Conservation (phyloP, 2,113 vertebrate species). For the Serranochromis macrocephalus region DNA sequence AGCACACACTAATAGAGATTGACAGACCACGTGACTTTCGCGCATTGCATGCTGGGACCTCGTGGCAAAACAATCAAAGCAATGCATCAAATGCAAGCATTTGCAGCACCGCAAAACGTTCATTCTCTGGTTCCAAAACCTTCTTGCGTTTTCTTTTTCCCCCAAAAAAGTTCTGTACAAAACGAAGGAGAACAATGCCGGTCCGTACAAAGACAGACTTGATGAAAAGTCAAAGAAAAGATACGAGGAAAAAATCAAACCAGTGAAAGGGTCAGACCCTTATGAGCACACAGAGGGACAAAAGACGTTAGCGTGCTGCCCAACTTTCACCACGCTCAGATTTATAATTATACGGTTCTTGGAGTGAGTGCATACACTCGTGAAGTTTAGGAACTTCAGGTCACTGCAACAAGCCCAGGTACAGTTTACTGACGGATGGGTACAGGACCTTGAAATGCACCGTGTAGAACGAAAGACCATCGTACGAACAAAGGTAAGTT, state of each 20-base stretch:
- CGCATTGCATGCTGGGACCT: fast-evolving
- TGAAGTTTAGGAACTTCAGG: no score
- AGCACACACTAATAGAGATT: neutral
- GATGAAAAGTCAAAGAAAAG: neutral
- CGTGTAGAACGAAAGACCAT: no score
- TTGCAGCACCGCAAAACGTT: neutral
- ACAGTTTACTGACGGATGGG: neutral
- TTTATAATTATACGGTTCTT: no score
- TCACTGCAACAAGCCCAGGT: no score
- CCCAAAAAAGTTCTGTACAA: fast-evolving
- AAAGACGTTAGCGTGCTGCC: fast-evolving
- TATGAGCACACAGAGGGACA: neutral
- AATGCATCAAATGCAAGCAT: fast-evolving
- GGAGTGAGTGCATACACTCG: no score
- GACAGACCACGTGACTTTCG: fast-evolving
- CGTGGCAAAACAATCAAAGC: fast-evolving
- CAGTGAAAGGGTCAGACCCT: fast-evolving
- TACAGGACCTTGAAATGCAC: fast-evolving
- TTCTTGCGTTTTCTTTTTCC: fast-evolving
- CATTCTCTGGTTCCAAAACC: fast-evolving
- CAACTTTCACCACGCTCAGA: fast-evolving
- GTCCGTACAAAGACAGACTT: neutral
- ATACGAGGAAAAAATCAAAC: neutral
- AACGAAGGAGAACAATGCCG: fast-evolving
- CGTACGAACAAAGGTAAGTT: no score